These are phyloP conservation scores for Deroptyus accipitrinus DNA, from an alignment of 2,113 vertebrate genomes.

Conservation along the genomic window DNA sequence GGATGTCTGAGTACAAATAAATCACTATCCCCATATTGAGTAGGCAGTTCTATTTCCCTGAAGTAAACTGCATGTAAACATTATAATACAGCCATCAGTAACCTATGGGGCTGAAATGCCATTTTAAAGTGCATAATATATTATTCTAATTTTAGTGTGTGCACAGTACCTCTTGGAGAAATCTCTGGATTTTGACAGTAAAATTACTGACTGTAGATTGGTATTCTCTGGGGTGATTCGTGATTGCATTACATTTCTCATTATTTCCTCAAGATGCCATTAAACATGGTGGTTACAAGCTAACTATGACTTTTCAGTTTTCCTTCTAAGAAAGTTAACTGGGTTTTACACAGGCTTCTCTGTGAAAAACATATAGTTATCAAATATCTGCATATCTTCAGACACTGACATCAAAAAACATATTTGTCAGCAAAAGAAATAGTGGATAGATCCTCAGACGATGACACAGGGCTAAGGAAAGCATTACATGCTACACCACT, in stretches of 20 bases:
- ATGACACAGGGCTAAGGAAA: not conserved
- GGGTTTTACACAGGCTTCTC: not conserved
- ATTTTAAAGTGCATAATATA: not conserved
- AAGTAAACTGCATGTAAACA: conserved; percentile 1
- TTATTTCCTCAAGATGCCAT: not conserved
- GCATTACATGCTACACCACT: not conserved
- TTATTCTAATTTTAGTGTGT: not conserved
- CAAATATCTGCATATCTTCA: not conserved
- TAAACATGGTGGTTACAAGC: not conserved
- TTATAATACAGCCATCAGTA: not conserved
- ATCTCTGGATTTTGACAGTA: not conserved
- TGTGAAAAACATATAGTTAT: not conserved
- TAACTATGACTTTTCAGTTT: not conserved
- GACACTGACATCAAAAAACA: not conserved
- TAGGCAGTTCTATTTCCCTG: conserved; percentile 16
- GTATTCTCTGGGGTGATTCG: not conserved
- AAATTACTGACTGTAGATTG: not conserved
- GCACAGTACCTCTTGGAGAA: not conserved
- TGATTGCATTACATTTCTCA: not conserved
- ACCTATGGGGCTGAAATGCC: not conserved
- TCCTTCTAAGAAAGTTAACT: not conserved
- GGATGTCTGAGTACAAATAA: conserved; percentile 7
- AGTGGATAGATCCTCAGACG: not conserved
- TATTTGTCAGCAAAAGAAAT: not conserved
- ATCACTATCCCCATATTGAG: not conserved